Evolutionary conservation across 2,797 vertebrate genomes (phyloP), one percentile per base, ranked within the genome.

Genomic region (Danionella dracula): DNA sequence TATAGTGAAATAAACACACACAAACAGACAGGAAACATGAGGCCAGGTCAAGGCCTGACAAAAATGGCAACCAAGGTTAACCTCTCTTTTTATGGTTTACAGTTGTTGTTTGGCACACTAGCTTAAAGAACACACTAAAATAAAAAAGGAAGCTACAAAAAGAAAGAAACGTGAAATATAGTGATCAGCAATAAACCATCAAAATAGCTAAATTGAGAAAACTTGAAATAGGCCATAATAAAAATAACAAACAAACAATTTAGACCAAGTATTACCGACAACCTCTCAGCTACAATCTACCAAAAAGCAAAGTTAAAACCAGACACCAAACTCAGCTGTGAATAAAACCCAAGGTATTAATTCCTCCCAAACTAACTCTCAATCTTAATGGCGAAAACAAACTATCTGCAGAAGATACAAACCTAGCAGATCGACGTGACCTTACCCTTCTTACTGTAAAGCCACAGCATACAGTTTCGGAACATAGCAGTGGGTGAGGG

Each of bases 391-490:
- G 19, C 63, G 27, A 48, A 35, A 49, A 54, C 12, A 27, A 29
- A 7, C 7, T 9, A n/a, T 35, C 50, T 6, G 51, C 19, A 54
- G 31, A 42, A 53, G 56, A 46, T n/a, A 20, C 31, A 38, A 61
- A 4, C 31, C 32, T 27, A 57, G 32, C 79, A 81, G 63, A 78
- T 59, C 82, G 23, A 27, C 23, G 78, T 84, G 81, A 77, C 87
- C 95, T 98, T 97, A 98, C 94, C 95, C 95, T 95, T 98, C 90
- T 92, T 94, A 92, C 90, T 88, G 91, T 93, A 91, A 92, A 98
- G 91, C 95, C 96, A 97, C 89, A 98, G 93, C 93, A 98, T 95
- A 94, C 95, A 98, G 94, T 96, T 94, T 90, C 93, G 91, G 87
- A 98, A 97, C 91, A 98, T 93, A 93, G 93, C 92, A 94, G 95